phyloP scores from a whole-genome alignment of 2,888 invertebrate species.

The Artemia sp. region DNA sequence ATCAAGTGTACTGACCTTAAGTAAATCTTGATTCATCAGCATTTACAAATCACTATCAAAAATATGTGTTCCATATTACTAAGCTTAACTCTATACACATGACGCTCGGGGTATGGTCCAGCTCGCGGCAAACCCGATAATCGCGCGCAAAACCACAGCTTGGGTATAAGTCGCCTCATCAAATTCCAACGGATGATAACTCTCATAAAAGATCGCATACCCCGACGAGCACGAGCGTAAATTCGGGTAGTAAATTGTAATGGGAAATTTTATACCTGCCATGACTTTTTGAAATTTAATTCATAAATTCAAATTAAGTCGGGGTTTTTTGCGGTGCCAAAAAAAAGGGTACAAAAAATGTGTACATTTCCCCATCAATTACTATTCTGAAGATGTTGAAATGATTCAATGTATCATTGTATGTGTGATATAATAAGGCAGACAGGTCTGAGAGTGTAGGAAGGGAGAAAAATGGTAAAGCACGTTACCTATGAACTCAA shows the following conservation, averaged over 20 bases:
- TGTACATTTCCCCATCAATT: too few relatives aligned
- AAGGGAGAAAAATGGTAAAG: too few relatives aligned
- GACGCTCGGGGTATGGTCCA: slow-evolving; percentile 14
- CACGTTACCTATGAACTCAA: too few relatives aligned
- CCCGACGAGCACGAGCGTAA: slow-evolving; percentile 10
- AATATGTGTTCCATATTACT: neutral
- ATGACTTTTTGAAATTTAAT: too few relatives aligned
- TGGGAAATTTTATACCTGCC: too few relatives aligned
- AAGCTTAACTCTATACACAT: neutral
- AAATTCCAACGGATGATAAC: slow-evolving; percentile 15
- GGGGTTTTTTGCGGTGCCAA: too few relatives aligned
- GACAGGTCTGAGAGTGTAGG: too few relatives aligned
- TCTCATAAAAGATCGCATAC: slow-evolving; percentile 12
- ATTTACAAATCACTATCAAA: slow-evolving; percentile 13
- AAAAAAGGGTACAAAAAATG: too few relatives aligned
- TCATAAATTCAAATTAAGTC: too few relatives aligned
- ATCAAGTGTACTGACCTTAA: neutral
- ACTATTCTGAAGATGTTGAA: too few relatives aligned
- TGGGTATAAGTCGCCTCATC: slow-evolving; percentile 12
- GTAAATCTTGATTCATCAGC: neutral
- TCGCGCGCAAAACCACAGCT: neutral
- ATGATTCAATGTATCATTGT: too few relatives aligned
- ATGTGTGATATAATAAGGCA: too few relatives aligned
- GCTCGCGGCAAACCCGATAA: neutral
- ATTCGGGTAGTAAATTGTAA: slow-evolving; percentile 5